These are phyloP conservation scores for Agonopterix alstromeriana DNA, from an alignment of 2,888 invertebrate genomes.

Conservation along the genomic window DNA sequence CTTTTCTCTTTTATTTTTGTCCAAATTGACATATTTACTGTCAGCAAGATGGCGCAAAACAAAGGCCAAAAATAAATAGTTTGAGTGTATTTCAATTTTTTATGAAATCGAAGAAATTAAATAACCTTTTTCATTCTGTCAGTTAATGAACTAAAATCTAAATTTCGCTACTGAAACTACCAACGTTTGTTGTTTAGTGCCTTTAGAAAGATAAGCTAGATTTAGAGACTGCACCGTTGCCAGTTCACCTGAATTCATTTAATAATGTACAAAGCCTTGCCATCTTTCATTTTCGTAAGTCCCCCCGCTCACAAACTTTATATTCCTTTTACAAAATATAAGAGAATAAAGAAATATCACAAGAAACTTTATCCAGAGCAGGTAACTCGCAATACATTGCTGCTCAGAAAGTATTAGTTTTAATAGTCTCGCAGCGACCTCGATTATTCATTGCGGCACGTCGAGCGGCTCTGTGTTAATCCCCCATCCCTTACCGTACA, in stretches of 20 bases:
- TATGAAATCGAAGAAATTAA: no score
- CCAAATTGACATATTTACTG: no score
- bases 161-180: no score
- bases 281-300: not conserved
- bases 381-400: constrained; percentile 14
- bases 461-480: constrained; percentile 32
- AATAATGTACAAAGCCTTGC: not conserved
- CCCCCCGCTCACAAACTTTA: not conserved
- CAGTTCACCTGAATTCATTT: not conserved
- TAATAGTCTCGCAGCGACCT: constrained; percentile 31
- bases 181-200: not conserved
- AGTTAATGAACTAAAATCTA: no score
- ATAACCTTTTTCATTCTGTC: no score
- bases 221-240: not conserved
- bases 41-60: no score
- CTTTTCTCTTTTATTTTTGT: no score
- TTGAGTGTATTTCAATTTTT: no score
- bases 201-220: not conserved
- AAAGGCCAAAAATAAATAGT: no score
- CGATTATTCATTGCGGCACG: constrained; percentile 47
- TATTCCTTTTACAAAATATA: not conserved
- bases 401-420: constrained; percentile 36
- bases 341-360: not conserved
- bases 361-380: not conserved
- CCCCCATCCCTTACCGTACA: constrained; percentile 28